These are phyloP conservation scores for Hexactinellida sp. DNA, from an alignment of 37 sponge, comb jelly and placozoan genomes.

Conservation along the genomic window DNA sequence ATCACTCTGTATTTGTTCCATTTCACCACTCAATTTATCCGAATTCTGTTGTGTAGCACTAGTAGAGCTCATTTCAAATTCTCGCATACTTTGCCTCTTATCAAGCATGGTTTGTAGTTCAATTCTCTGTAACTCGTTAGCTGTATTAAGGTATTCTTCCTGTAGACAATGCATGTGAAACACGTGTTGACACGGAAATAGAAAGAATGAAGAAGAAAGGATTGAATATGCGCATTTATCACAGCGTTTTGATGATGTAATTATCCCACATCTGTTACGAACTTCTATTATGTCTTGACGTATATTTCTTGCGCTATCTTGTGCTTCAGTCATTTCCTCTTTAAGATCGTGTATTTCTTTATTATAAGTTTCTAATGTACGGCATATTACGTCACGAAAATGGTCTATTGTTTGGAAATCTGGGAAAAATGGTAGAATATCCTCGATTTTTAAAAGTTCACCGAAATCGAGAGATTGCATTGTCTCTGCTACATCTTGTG, in stretches of 20 bases:
- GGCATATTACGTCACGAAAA: conserved; percentile 93
- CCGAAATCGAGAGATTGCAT: conserved; percentile 33
- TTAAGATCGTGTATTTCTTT: conserved; percentile 64
- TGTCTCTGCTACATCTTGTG: conserved; percentile 51
- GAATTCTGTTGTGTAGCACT: conserved; percentile 14
- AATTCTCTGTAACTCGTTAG: neutral
- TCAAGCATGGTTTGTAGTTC: neutral
- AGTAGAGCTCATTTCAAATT: conserved; percentile 10
- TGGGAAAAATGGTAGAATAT: conserved; percentile 87
- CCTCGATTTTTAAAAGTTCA: conserved; percentile 78
- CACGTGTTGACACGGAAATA: conserved; percentile 88
- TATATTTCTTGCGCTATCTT: conserved; percentile 76
- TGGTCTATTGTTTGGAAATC: conserved; percentile 84
- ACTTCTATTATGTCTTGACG: conserved; percentile 76
- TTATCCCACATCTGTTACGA: conserved; percentile 63
- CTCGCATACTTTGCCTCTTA: conserved; percentile 13
- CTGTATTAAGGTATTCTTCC: neutral
- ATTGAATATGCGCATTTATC: conserved; percentile 58
- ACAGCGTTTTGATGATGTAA: conserved; percentile 48
- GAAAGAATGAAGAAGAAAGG: conserved; percentile 69
- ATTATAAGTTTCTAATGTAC: conserved; percentile 75
- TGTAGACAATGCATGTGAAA: conserved; percentile 81
- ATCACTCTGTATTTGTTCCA: conserved; percentile 26
- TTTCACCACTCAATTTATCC: conserved; percentile 17
- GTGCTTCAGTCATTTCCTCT: conserved; percentile 78